A percentile compares a stretch with the other conserved stretches of the same genome.
phyloP scores from a whole-genome alignment of 2,113 vertebrate species.

The Xenopus borealis region DNA sequence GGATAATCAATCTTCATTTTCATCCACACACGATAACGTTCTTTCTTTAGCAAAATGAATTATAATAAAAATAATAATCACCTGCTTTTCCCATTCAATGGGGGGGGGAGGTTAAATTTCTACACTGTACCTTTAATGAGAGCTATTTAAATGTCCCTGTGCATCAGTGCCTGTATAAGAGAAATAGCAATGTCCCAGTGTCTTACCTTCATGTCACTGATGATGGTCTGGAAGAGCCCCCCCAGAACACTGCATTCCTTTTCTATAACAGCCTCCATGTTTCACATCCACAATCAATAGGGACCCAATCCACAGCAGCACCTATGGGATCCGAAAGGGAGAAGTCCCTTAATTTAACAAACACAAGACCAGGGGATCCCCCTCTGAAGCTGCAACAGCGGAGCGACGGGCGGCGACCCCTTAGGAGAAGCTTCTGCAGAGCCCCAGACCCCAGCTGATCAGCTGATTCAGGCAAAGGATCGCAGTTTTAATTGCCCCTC shows the following conservation, averaged over 20 bases:
- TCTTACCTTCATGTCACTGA: slow-evolving; percentile 81
- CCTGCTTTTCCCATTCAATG: background rate
- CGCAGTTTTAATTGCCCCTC: slow-evolving; percentile 12
- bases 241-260: slow-evolving; percentile 78
- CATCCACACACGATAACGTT: no score
- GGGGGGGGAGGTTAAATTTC: no score
- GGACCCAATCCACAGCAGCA: background rate
- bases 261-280: slow-evolving; percentile 81
- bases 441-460: background rate
- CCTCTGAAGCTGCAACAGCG: no score
- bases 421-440: no score
- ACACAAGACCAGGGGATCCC: no score
- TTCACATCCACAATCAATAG: slow-evolving; percentile 47
- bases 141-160: background rate
- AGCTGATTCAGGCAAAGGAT: slow-evolving; percentile 8
- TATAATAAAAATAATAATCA: no score
- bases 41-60: no score
- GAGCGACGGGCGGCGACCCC: no score
- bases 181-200: background rate
- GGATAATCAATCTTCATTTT: no score
- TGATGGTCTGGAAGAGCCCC: slow-evolving; percentile 80
- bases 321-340: background rate
- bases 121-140: no score
- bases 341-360: background rate
- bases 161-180: background rate